Evolutionary conservation across 2,113 vertebrate species (phyloP), one percentile per base, ranked within the genome.

Genomic region (Cephalopholis sonnerati): DNA sequence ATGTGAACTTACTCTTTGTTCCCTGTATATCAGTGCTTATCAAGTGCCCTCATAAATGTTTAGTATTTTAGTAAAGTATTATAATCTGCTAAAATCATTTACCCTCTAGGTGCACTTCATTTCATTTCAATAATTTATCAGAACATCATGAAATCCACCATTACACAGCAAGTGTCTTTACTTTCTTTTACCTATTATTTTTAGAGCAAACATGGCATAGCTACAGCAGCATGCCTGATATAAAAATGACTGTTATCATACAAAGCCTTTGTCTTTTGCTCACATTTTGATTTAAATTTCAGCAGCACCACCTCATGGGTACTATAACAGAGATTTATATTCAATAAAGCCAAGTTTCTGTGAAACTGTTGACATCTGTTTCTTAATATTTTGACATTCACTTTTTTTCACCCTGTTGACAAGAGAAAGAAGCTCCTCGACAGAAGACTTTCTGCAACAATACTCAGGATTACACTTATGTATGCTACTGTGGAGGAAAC

Each of bases 291-390:
- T 48, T 57, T 71, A 5, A 41, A 11, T 57, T 41, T 16, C 51
- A 55, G 68, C 51, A 79, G 54, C 54, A 57, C 53, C 20, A 55
- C 41, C 24, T 76, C 32, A 44, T 76, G 77, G 65, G 54, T 86
- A 85, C 84, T 90, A 89, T 85, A 64, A 82, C 12, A 86, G 71
- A 86, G 77, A 83, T 90, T 89, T 88, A 74, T 93, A 87, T 87
- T 83, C 89, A 94, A 90, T 94, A 93, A 94, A 94, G 77, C 32
- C 59, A 72, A 77, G 89, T 86, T 91, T 89, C 84, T 77, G 61
- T 69, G 53, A 83, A 69, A 69, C n/a, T 36, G 8, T 64, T 25
- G 25, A 16, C 2, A 0, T 57, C 27, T 0, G 5, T 74, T 66
- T 65, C 13, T 59, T 64, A 16, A 9, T 9, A 36, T 12, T 67